A percentile compares a stretch with the other conserved stretches of the same genome.
phyloP scores from a whole-genome alignment of 2,797 vertebrate genomes.

The Melanotaenia pygmaea region DNA sequence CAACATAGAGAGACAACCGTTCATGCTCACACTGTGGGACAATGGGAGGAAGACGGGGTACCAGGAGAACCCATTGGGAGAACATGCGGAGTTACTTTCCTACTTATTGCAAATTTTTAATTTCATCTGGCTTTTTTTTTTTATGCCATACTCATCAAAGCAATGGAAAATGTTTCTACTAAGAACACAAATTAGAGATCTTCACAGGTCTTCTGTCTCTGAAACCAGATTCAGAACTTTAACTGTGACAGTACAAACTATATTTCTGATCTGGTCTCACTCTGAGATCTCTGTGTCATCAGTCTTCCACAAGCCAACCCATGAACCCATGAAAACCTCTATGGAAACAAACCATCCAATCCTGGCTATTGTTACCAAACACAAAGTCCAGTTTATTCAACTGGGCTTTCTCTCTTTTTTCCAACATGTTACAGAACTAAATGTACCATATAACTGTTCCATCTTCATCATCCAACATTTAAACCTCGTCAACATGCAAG shows the following conservation, averaged over 20 bases:
- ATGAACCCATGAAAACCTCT: not conserved
- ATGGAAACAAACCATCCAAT: not conserved
- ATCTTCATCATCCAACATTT: slow-evolving; percentile 30
- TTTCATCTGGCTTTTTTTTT: too few relatives aligned
- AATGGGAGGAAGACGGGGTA: too few relatives aligned
- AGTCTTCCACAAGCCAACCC: not conserved
- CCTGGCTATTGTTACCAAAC: not conserved
- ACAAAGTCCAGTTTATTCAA: slow-evolving; percentile 11
- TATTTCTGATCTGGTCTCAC: not conserved
- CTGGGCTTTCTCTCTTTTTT: not conserved
- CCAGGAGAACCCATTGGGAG: not conserved
- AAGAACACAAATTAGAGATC: not conserved
- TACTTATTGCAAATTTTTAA: not conserved
- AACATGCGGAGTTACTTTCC: not conserved
- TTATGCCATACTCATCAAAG: too few relatives aligned
- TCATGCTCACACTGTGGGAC: not conserved
- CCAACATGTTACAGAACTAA: slow-evolving; percentile 7
- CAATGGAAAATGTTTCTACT: too few relatives aligned
- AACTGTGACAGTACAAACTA: too few relatives aligned
- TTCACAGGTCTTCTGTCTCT: not conserved
- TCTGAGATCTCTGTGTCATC: too few relatives aligned
- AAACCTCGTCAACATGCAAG: slow-evolving; percentile 56
- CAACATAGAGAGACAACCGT: not conserved
- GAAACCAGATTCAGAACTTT: not conserved
- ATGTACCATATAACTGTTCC: not conserved